Conservation (phyloP, 2,888 invertebrate species). For the Chelonus formosanus region DNA sequence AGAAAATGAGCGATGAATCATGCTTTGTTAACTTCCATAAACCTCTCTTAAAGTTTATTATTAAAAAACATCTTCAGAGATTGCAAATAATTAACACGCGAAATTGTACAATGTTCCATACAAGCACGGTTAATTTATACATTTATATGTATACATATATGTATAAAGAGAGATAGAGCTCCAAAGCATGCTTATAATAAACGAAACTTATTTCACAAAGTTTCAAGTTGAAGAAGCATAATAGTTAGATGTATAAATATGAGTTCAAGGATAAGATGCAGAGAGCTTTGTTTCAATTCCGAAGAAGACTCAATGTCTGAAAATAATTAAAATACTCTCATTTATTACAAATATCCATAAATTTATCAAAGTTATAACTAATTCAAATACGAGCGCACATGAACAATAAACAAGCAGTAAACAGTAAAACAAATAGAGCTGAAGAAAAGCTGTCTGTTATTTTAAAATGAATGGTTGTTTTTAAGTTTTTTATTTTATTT, state of each 20-base stretch:
- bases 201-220: constrained; percentile 39
- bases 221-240: constrained; percentile 24
- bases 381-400: too few relatives aligned
- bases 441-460: too few relatives aligned
- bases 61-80: not conserved
- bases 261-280: constrained; percentile 48
- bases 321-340: constrained; percentile 24
- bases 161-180: constrained; percentile 46
- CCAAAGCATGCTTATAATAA: constrained; percentile 56
- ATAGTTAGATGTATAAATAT: constrained; percentile 50
- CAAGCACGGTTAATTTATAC: constrained; percentile 58
- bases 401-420: too few relatives aligned
- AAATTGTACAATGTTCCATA: constrained; percentile 39
- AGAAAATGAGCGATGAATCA: not conserved
- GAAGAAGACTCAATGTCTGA: constrained; percentile 44
- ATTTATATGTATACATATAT: too few relatives aligned
- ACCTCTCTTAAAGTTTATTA: not conserved
- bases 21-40: constrained; percentile 7
- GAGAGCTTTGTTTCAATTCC: constrained; percentile 40
- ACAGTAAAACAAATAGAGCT: too few relatives aligned
- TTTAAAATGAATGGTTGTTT: too few relatives aligned
- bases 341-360: too few relatives aligned
- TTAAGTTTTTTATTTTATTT: too few relatives aligned
- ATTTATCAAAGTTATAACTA: too few relatives aligned
- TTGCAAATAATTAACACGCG: constrained; percentile 20